Conservation (phyloP, 2,888 invertebrate species). For the Norana najaformis region DNA sequence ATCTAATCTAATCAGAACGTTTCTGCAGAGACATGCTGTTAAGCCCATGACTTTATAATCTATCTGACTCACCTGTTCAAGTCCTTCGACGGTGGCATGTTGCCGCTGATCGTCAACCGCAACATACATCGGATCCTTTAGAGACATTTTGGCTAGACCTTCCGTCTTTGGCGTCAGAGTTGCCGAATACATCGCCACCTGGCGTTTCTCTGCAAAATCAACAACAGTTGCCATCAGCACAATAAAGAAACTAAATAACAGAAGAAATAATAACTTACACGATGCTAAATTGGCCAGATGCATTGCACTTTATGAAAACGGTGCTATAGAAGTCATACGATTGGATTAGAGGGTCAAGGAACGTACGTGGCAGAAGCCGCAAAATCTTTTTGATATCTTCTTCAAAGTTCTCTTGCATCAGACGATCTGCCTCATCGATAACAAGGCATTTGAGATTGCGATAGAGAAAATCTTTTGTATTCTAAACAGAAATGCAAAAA, state of each 20-base stretch:
- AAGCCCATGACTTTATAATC: not conserved
- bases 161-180: slow-evolving; percentile 91
- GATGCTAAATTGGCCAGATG: too few species aligned
- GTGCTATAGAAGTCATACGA: too few species aligned
- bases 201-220: slow-evolving; percentile 75
- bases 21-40: too few species aligned
- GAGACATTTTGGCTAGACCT: slow-evolving; percentile 80
- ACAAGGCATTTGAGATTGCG: slow-evolving; percentile 91
- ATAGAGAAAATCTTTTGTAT: slow-evolving; percentile 85
- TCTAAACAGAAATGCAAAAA: slow-evolving; percentile 64
- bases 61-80: slow-evolving; percentile 65
- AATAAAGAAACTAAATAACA: too few species aligned
- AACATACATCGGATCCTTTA: slow-evolving; percentile 89
- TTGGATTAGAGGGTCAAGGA: not conserved
- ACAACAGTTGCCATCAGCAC: too few species aligned
- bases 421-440: slow-evolving; percentile 97
- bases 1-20: too few species aligned
- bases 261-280: too few species aligned
- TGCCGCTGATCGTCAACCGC: slow-evolving; percentile 82
- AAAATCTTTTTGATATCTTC: slow-evolving; percentile 94
- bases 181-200: slow-evolving; percentile 97
- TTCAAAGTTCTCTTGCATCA: slow-evolving; percentile 95
- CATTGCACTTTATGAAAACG: not conserved
- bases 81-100: slow-evolving; percentile 67
- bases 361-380: slow-evolving; percentile 85